Conservation (phyloP, 1,140 invertebrate species). For the Bemisia tabaci region DNA sequence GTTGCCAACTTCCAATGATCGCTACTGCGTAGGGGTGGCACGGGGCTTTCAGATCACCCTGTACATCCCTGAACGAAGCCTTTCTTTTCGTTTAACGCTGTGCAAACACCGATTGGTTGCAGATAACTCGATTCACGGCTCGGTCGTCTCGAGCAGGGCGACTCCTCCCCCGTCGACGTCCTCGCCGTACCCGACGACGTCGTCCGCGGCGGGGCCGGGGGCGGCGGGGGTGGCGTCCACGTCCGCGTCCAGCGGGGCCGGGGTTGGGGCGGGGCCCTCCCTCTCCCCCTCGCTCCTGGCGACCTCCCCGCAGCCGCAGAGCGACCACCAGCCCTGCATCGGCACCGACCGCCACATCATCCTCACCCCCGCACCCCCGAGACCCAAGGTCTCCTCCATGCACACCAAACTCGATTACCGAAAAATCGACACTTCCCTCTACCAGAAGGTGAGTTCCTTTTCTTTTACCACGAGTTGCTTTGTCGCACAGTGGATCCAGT, state of each 20-base stretch:
- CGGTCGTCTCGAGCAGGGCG: background rate
- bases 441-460: constrained; percentile 30
- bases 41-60: too few species aligned
- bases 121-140: background rate
- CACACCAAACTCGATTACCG: constrained; percentile 39
- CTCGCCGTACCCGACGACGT: background rate
- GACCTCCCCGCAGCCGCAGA: background rate
- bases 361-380: constrained; percentile 30
- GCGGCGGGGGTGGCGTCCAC: background rate
- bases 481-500: too few species aligned
- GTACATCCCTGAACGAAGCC: too few species aligned
- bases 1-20: too few species aligned
- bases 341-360: constrained; percentile 39
- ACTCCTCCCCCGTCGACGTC: background rate
- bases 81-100: too few species aligned
- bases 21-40: too few species aligned
- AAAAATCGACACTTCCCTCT: constrained; percentile 40
- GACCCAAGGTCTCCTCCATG: constrained; percentile 34
- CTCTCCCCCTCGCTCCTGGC: background rate
- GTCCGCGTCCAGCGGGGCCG: background rate
- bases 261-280: background rate
- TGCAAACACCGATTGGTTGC: too few species aligned
- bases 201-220: too few species aligned
- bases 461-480: too few species aligned
- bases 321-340: constrained; percentile 19